phyloP scores from a whole-genome alignment of 1,140 invertebrate species.

The Gyrodactylus bullatarudis region DNA sequence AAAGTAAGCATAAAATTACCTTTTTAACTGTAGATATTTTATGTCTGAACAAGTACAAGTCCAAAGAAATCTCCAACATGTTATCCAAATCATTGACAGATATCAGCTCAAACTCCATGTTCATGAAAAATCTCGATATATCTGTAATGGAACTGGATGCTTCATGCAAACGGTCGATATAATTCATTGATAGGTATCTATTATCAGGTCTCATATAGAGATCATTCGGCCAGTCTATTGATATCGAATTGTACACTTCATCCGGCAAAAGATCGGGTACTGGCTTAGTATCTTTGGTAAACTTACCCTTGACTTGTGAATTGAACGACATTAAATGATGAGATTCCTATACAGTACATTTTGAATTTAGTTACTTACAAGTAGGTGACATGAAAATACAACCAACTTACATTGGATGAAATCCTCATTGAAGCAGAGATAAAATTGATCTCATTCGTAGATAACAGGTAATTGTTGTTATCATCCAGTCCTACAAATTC shows the following conservation, averaged over 20 bases:
- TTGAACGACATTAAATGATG: background rate
- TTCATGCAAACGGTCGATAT: background rate
- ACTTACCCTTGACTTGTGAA: background rate
- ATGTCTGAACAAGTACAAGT: background rate
- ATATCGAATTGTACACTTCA: background rate
- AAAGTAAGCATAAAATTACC: background rate
- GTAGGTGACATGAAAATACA: no score
- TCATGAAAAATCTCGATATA: background rate
- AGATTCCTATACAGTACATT: no score
- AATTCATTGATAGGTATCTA: background rate
- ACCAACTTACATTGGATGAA: no score
- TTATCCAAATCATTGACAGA: background rate
- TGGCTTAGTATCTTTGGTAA: background rate
- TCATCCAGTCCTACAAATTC: no score
- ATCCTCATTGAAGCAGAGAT: background rate
- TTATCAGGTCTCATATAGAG: background rate
- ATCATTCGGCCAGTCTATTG: background rate
- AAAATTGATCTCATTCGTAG: background rate
- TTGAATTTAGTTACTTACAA: no score
- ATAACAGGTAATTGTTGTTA: background rate
- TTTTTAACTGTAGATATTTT: background rate
- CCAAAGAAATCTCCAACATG: background rate
- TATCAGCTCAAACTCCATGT: background rate
- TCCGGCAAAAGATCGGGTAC: background rate
- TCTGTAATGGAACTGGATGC: background rate